These are phyloP conservation scores for Hoplias malabaricus DNA, from an alignment of 2,113 vertebrate species.

Conservation along the genomic window DNA sequence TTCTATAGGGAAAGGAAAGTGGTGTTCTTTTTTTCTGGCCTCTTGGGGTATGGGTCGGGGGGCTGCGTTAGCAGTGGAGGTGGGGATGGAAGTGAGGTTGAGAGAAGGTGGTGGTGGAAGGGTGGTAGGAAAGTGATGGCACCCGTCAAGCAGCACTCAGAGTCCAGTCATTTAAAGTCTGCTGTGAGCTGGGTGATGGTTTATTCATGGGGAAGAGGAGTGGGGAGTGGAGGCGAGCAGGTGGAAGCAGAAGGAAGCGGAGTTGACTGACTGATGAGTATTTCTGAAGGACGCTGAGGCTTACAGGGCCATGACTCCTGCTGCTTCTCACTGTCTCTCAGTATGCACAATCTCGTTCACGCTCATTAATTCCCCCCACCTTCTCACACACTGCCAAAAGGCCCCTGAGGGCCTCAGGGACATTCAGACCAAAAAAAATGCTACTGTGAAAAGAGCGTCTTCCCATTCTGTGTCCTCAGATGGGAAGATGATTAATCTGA, in stretches of 20 bases:
- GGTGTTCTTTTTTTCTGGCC: neutral
- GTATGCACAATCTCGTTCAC: neutral
- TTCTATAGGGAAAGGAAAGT: neutral
- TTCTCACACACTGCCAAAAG: constrained; percentile 12
- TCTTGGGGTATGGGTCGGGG: no score
- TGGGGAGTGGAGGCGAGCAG: neutral
- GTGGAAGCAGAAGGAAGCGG: neutral
- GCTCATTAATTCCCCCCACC: constrained; percentile 38
- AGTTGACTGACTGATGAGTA: constrained; percentile 15
- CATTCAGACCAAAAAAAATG: neutral
- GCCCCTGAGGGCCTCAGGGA: constrained; percentile 18
- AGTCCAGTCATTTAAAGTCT: constrained; percentile 39
- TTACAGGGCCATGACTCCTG: neutral
- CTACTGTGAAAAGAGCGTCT: constrained; percentile 15
- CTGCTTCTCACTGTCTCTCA: neutral
- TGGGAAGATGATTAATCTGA: constrained; percentile 24
- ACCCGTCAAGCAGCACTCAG: neutral
- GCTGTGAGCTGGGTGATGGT: constrained; percentile 23
- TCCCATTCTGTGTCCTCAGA: constrained; percentile 10
- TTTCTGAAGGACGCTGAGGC: constrained; percentile 34
- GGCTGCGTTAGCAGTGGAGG: no score
- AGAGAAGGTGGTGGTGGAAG: neutral
- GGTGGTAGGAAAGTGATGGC: neutral
- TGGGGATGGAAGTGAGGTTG: no score
- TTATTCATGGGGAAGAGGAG: constrained; percentile 42